Evolutionary conservation across 2,113 vertebrate genomes (phyloP).

Genomic region (Oxygymnocypris stewartii): DNA sequence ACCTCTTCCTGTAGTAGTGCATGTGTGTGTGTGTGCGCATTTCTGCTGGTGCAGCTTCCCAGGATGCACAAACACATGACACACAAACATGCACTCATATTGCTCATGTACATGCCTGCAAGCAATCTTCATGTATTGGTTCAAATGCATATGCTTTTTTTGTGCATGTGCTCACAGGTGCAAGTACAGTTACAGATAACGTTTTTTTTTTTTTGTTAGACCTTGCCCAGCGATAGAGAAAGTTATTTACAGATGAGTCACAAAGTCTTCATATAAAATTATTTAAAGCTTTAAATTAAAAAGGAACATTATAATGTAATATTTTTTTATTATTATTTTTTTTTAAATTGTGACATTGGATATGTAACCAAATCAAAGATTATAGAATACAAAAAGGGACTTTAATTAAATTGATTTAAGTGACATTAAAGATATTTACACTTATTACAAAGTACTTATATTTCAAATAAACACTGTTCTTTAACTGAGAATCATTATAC

Average conservation of each 20-base stretch:
- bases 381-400: too few relatives aligned
- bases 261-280: background rate
- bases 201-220: background rate
- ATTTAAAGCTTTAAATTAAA: background rate
- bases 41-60: constrained; percentile 41
- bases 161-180: constrained; percentile 35
- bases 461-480: too few relatives aligned
- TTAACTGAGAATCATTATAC: too few relatives aligned
- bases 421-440: too few relatives aligned
- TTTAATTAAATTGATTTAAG: too few relatives aligned
- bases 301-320: too few relatives aligned
- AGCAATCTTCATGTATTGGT: constrained; percentile 17
- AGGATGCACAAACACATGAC: constrained; percentile 37
- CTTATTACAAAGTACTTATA: too few relatives aligned
- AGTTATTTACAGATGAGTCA: background rate
- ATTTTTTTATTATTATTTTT: too few relatives aligned
- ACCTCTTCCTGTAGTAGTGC: constrained; percentile 29
- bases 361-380: background rate
- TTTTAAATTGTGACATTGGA: background rate
- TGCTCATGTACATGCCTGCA: constrained; percentile 22
- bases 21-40: constrained; percentile 21
- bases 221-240: background rate
- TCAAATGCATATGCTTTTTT: constrained; percentile 14
- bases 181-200: constrained; percentile 13
- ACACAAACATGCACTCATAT: constrained; percentile 36